Base-by-base conservation (phyloP, 2,113 vertebrate genomes). In the Peromyscus polionotus region DNA sequence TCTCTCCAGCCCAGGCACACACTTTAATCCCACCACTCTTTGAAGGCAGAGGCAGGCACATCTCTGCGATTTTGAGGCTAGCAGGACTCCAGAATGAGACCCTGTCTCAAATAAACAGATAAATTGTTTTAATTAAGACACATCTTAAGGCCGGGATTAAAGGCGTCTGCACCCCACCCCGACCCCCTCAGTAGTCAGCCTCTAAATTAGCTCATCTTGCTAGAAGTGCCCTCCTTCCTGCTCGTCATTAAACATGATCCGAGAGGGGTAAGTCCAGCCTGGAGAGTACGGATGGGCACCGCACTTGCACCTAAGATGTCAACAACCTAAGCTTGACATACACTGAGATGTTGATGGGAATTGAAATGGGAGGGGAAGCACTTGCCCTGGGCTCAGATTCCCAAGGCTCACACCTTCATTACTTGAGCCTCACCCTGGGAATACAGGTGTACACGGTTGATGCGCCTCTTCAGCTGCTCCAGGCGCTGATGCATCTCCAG, bases 401-500 rank as follows among this genome's bases (percentile, higher is more conserved):
- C 20, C 51, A 33, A 72, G 70, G 2, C 7, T 85, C 24, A 39
- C 22, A 13, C 3, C 0, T 39, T 59, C 33, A 9, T 28, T 19
- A 51, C 14, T 0, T 3, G 70, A 33, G 5, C 77, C 94, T 98
- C 97, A 98, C 98, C 98, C 67, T 0, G 17, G 59, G 98, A 97
- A n/a, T 97, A 98, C 33, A 28, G 91, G 81, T 98, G 98, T 68
- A 94, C 98, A 42, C 97, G 98, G 89, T 97, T 93, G 77, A 98
- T 98, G 81, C 91, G 91, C 70, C 3, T 33, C 87, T 98, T 98
- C 84, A 98, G 97, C 83, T 97, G 98, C 2, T 96, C 81, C 72
- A 98, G 91, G 87, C 97, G 98, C 81, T 97, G 96, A 80, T 83
- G 97, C 97, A 98, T 96, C 96, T 99, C 98, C 33, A 92, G 81